phyloP scores from a whole-genome alignment of 2,888 invertebrate species.

The Anodontia alba region DNA sequence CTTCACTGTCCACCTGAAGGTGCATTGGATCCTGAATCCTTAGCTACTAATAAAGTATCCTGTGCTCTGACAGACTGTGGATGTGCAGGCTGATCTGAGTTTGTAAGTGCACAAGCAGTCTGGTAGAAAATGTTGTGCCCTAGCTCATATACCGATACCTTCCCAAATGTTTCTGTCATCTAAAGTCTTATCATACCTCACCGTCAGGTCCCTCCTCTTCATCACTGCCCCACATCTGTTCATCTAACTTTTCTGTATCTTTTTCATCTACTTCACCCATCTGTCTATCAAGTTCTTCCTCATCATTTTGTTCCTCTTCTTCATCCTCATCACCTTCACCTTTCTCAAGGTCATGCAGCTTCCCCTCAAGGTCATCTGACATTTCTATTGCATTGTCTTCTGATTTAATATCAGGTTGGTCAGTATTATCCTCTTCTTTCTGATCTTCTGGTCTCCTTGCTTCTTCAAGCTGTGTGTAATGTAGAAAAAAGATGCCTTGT shows the following conservation, averaged over 20 bases:
- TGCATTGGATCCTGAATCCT: too few relatives aligned
- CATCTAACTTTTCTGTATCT: slow-evolving; percentile 83
- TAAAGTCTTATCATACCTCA: slow-evolving; percentile 22
- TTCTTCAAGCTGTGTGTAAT: slow-evolving; percentile 89
- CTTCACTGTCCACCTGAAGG: too few relatives aligned
- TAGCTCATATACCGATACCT: too few relatives aligned
- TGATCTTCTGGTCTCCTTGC: slow-evolving; percentile 89
- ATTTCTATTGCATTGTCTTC: slow-evolving; percentile 90
- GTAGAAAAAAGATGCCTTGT: too few relatives aligned
- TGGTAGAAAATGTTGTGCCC: too few relatives aligned
- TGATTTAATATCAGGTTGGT: slow-evolving; percentile 77
- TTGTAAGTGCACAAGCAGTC: too few relatives aligned
- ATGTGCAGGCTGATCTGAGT: too few relatives aligned
- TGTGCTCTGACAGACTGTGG: too few relatives aligned
- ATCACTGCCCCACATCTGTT: slow-evolving; percentile 87
- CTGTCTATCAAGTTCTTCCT: slow-evolving; percentile 95
- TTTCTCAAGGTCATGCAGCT: slow-evolving; percentile 89
- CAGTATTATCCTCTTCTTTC: slow-evolving; percentile 89
- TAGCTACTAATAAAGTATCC: too few relatives aligned
- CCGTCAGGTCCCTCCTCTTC: slow-evolving; percentile 89
- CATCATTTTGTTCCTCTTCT: slow-evolving; percentile 85
- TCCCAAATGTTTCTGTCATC: too few relatives aligned
- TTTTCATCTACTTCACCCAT: slow-evolving; percentile 96
- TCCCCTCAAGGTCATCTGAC: slow-evolving; percentile 97
- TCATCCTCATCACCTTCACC: slow-evolving; percentile 86